These are phyloP conservation scores for Tuta absoluta DNA, from an alignment of 2,888 invertebrate genomes.

Conservation along the genomic window DNA sequence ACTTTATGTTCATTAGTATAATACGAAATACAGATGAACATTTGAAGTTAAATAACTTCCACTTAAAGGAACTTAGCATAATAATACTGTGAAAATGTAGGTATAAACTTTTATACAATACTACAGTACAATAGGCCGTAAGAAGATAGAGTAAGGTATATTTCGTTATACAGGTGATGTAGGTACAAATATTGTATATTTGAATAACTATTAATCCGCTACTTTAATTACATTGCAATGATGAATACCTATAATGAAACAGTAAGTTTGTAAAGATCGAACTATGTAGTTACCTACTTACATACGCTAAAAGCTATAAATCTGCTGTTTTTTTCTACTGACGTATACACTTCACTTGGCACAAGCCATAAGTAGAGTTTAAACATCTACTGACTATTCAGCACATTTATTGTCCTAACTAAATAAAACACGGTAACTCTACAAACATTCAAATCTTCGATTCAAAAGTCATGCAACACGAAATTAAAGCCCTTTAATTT, in stretches of 20 bases:
- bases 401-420: constrained; percentile 19
- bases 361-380: neutral
- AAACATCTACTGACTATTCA: neutral
- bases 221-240: no score
- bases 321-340: no score
- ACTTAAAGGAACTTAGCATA: constrained; percentile 36
- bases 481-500: constrained; percentile 21
- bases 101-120: constrained; percentile 50
- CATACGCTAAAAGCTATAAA: no score
- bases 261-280: no score
- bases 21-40: neutral
- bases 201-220: no score
- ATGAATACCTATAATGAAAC: no score
- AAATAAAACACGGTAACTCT: constrained; percentile 2
- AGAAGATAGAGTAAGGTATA: neutral
- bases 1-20: neutral
- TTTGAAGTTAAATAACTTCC: neutral
- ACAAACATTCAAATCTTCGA: constrained; percentile 8
- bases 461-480: neutral
- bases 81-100: constrained; percentile 69
- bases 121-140: neutral
- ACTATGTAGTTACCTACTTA: no score
- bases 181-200: no score
- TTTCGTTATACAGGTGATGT: no score
- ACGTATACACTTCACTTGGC: neutral